Evolutionary conservation across 2,888 invertebrate species (phyloP).

Genomic region (Branchellion lobata): DNA sequence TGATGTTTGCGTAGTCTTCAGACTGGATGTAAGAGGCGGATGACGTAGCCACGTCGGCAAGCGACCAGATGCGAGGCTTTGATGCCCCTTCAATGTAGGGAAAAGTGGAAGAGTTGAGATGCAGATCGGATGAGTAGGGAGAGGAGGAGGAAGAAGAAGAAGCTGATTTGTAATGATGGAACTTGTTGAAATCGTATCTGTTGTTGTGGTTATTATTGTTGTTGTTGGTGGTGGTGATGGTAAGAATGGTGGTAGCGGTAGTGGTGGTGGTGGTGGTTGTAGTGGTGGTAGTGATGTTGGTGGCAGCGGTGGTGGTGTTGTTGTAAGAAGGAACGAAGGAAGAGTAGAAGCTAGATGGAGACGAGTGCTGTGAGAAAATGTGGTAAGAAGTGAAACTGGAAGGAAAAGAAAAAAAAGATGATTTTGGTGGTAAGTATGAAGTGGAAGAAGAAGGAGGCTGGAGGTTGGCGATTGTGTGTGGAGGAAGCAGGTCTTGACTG

Average conservation of each 20-base stretch:
- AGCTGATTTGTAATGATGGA: not conserved
- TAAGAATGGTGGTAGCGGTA: not conserved
- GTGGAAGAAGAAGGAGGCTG: not conserved
- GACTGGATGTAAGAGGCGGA: not conserved
- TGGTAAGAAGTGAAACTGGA: constrained; percentile 24
- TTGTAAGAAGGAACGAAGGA: not conserved
- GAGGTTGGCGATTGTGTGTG: not conserved
- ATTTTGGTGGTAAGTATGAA: not conserved
- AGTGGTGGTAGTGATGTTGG: not conserved
- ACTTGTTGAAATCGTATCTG: not conserved
- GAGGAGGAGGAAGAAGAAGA: not conserved
- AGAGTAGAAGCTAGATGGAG: not conserved
- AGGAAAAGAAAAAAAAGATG: not conserved
- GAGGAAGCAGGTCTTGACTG: not conserved
- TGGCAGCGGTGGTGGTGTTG: constrained; percentile 2
- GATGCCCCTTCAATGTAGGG: constrained; percentile 14
- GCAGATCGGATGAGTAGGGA: not conserved
- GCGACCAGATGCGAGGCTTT: constrained; percentile 59
- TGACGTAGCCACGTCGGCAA: constrained; percentile 58
- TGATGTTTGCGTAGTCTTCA: not conserved
- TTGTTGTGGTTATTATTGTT: not conserved
- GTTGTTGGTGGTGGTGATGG: not conserved
- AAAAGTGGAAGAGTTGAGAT: not conserved
- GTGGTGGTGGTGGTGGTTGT: not conserved
- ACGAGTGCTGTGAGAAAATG: constrained; percentile 25